Base-by-base conservation (phyloP, 2,113 vertebrate species). In the Hassar affinis region DNA sequence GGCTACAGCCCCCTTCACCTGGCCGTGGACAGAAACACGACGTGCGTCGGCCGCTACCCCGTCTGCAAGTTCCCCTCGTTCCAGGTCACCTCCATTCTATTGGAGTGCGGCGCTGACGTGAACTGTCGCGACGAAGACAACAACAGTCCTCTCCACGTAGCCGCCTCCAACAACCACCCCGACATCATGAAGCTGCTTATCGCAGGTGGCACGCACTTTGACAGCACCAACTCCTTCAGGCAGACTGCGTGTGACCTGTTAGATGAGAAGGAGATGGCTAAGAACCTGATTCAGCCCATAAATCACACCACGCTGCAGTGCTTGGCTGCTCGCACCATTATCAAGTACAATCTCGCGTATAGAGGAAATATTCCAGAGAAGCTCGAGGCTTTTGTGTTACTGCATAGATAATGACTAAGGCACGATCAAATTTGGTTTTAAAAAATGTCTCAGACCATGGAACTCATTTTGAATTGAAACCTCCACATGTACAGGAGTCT, bases 181-280 rank as follows among this genome's bases (percentile, higher is more conserved):
- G 98, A 96, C 89, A 98, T 99, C 92, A 99, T 99, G 98, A 98
- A 98, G 93, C 91, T 99, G 89, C 95, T 99, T 84, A 96, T 99
- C 87, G 96, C 97, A 82, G 94, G 96, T 79, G 98, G 98, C 87
- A 95, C 97, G 88, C 98, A 99, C 90, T 99, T 99, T 0, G 98
- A 99, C 94, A 96, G 97, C 92, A 99, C 97, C 90, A 99, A 99
- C 89, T 93, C 91, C 12, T 92, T 92, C 92, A 95, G 96, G 86
- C 96, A 99, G 93, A 98, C 96, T 12, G 96, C 98, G 90, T 97
- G 95, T 64, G 98, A 99, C 91, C 92, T 99, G 89, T 92, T 99
- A 91, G 97, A 98, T 25, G 96, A 98, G 92, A 99, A 98, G 90
- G 95, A 98, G 93, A 95, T 98, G 89, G 96, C 96, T 88, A 96